Evolutionary conservation across 2,797 vertebrate species (phyloP).

Genomic region (Myiotriccus ornatus): DNA sequence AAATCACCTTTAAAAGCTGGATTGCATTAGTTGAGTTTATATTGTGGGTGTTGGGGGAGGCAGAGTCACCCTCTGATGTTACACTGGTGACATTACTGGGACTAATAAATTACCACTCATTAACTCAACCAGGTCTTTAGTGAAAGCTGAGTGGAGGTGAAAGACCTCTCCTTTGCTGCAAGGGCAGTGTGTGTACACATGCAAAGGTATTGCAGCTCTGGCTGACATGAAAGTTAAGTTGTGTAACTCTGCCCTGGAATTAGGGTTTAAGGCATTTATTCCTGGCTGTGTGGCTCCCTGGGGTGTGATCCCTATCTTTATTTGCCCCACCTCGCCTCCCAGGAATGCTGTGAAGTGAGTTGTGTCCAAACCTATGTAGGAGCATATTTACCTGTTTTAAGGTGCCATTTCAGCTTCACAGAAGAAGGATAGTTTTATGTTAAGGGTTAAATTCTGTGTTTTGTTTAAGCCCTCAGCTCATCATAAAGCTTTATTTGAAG

Average conservation of each 20-base stretch:
- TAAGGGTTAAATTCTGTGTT: neutral
- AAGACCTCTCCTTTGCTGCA: neutral
- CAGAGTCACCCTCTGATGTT: neutral
- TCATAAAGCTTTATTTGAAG: neutral
- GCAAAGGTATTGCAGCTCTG: neutral
- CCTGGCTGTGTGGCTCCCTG: neutral
- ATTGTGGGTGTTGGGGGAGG: neutral
- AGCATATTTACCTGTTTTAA: neutral
- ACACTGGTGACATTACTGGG: neutral
- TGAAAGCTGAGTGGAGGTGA: neutral
- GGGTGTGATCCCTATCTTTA: neutral
- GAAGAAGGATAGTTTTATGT: neutral
- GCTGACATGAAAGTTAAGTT: neutral
- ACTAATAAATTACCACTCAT: neutral
- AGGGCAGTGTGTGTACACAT: neutral
- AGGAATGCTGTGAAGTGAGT: slow-evolving; percentile 16
- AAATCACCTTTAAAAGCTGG: neutral
- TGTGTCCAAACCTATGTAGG: neutral
- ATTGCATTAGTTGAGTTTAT: neutral
- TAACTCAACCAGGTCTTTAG: neutral
- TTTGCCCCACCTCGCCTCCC: neutral
- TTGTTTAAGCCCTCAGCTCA: neutral
- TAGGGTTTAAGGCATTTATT: neutral
- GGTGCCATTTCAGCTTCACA: neutral
- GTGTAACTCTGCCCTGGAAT: neutral